phyloP scores from a whole-genome alignment of 2,888 invertebrate genomes.

The Xestoiulus laeticollis region DNA sequence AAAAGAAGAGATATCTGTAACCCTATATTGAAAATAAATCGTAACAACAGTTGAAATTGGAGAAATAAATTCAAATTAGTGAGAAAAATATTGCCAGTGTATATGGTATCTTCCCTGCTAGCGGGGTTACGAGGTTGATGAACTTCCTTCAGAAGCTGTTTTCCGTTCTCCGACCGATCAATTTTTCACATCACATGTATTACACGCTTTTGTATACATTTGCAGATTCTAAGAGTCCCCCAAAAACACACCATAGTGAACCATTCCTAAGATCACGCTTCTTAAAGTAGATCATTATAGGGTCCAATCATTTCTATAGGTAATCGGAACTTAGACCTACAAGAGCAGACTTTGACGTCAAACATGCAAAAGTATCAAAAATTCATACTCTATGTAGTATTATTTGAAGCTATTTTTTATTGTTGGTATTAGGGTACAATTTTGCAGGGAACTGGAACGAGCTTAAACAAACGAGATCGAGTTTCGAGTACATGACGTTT shows the following conservation, averaged over 20 bases:
- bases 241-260: not conserved
- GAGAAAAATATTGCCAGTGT: not conserved
- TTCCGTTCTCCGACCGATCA: slow-evolving; percentile 24
- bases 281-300: slow-evolving; percentile 39
- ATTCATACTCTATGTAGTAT: too few species aligned
- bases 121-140: slow-evolving; percentile 40
- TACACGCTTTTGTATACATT: slow-evolving; percentile 27
- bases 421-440: too few species aligned
- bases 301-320: not conserved
- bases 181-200: slow-evolving; percentile 32
- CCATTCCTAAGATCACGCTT: not conserved
- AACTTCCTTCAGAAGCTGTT: slow-evolving; percentile 21
- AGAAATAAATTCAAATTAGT: slow-evolving; percentile 39
- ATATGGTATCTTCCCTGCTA: not conserved
- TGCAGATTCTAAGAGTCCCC: not conserved
- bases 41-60: not conserved
- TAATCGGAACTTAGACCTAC: not conserved
- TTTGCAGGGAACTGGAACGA: too few species aligned
- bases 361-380: not conserved
- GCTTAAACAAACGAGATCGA: too few species aligned
- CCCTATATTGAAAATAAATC: not conserved
- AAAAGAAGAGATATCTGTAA: not conserved
- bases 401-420: too few species aligned
- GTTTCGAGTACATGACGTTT: too few species aligned
- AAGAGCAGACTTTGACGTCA: not conserved